Evolutionary conservation across 2,888 invertebrate genomes (phyloP).

Genomic region (Imbricaverruca yamaguchii): DNA sequence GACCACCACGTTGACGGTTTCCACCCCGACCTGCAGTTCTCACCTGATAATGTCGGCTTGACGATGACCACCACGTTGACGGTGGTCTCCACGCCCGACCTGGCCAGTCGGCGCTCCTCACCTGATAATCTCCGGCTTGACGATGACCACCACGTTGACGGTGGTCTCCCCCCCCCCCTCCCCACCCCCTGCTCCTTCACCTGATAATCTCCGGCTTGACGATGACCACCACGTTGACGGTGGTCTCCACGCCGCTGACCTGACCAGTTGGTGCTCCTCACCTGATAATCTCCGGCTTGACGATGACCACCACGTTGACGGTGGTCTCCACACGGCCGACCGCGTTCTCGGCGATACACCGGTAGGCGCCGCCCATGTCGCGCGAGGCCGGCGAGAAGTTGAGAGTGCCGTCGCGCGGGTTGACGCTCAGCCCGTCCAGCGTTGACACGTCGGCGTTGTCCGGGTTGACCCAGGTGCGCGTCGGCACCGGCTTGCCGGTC

Average conservation of each 20-base stretch:
- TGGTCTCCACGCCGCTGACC: slow-evolving; percentile 56
- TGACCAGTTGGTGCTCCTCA: background rate
- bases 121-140: slow-evolving; percentile 19
- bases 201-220: slow-evolving; percentile 19
- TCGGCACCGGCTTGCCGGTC: slow-evolving; percentile 73
- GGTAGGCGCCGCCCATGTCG: slow-evolving; percentile 70
- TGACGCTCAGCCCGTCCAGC: slow-evolving; percentile 38
- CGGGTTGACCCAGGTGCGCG: slow-evolving; percentile 69
- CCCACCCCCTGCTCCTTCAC: slow-evolving; percentile 59
- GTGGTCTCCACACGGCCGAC: slow-evolving; percentile 53
- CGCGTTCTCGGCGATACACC: slow-evolving; percentile 66
- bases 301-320: slow-evolving; percentile 32
- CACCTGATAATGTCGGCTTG: slow-evolving; percentile 19
- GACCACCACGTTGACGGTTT: background rate
- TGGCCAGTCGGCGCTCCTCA: background rate
- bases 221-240: slow-evolving; percentile 32
- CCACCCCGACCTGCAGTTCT: slow-evolving; percentile 67
- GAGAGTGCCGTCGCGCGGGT: slow-evolving; percentile 54
- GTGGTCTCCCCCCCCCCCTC: slow-evolving; percentile 53
- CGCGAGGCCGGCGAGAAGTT: slow-evolving; percentile 65
- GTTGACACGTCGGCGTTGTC: slow-evolving; percentile 59
- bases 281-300: slow-evolving; percentile 18
- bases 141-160: slow-evolving; percentile 32
- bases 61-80: slow-evolving; percentile 32
- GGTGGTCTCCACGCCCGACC: slow-evolving; percentile 54